Evolutionary conservation across 2,888 invertebrate genomes (phyloP).

Genomic region (Volucella inflata): DNA sequence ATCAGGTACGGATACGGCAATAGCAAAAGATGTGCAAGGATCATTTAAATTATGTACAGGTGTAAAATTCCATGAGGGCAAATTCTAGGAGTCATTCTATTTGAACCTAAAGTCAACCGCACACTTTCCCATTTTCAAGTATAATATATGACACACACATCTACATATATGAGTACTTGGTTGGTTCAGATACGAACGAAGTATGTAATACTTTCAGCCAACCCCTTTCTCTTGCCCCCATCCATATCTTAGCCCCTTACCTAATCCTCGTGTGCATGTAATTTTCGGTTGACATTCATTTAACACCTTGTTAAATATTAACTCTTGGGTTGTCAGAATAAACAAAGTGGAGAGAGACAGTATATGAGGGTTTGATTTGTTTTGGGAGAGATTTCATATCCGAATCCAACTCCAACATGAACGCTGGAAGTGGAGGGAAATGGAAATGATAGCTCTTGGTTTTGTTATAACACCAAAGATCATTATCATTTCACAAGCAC

Average conservation of each 20-base stretch:
- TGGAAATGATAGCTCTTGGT: constrained; percentile 40
- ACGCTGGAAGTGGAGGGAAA: not conserved
- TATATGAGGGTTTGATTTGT: constrained; percentile 65
- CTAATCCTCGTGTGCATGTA: constrained; percentile 42
- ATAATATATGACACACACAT: too few species aligned
- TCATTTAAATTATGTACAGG: constrained; percentile 69
- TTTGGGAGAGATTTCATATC: constrained; percentile 1
- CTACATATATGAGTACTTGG: too few species aligned
- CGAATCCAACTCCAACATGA: too few species aligned
- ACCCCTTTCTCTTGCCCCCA: not conserved
- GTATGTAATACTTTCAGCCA: too few species aligned
- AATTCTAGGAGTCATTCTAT: constrained; percentile 61
- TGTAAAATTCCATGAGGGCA: constrained; percentile 73
- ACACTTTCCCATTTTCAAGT: constrained; percentile 48
- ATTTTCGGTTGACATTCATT: constrained; percentile 73
- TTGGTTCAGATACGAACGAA: not conserved
- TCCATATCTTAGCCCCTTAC: not conserved
- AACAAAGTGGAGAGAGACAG: constrained; percentile 53
- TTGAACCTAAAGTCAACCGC: constrained; percentile 69
- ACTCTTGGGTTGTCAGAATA: constrained; percentile 66
- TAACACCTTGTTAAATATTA: constrained; percentile 76
- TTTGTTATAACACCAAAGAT: constrained; percentile 68
- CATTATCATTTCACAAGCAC: constrained; percentile 69
- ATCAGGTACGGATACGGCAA: not conserved
- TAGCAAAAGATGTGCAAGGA: constrained; percentile 56